Evolutionary conservation across 1,140 invertebrate genomes (phyloP), one percentile per base, ranked within the genome.

Genomic region (Spodoptera litura): DNA sequence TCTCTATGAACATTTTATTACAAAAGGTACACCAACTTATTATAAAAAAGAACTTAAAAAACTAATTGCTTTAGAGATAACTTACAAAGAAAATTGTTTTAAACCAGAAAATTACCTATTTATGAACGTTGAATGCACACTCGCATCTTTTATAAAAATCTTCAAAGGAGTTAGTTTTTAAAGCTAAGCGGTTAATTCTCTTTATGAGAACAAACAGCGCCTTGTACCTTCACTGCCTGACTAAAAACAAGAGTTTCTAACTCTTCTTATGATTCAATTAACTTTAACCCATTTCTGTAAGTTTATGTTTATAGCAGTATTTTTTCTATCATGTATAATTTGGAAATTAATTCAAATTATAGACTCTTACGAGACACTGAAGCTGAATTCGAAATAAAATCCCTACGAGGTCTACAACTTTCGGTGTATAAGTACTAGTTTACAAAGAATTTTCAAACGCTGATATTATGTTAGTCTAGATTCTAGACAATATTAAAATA

Each of bases 161-260:
- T 86, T 88, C 88, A 92, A 92, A 93, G 90, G 85, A 89, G 88
- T 87, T 86, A 85, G 82, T 86, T 89, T 91, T 88, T 82, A 85
- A 82, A 86, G 80, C 84, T 86, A 73, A 83, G 83, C 83, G 86
- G 87, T 87, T 89, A 88, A 91, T 91, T 91, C 83, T 91, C 86
- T 89, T 89, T 89, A 88, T 84, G 78, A 77, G 82, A 80, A 78
- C 56, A 82, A 74, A 80, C 49, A 75, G 82, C 81, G 79, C 79
- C 79, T 80, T 83, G 27, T 53, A 51, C 11, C 25, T 76, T 76
- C 59, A 76, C 31, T 44, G 51, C 5, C 66, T 53, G 49, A 70
- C 20, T 53, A 38, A 70, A 68, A 70, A 70, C 20, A 68, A 6
- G 31, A 68, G 25, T 70, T 70, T 70, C 20, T 31, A 25, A 10